Evolutionary conservation across 2,888 invertebrate species (phyloP), one percentile per base, ranked within the genome.

Genomic region (Chaetoderma sp.): DNA sequence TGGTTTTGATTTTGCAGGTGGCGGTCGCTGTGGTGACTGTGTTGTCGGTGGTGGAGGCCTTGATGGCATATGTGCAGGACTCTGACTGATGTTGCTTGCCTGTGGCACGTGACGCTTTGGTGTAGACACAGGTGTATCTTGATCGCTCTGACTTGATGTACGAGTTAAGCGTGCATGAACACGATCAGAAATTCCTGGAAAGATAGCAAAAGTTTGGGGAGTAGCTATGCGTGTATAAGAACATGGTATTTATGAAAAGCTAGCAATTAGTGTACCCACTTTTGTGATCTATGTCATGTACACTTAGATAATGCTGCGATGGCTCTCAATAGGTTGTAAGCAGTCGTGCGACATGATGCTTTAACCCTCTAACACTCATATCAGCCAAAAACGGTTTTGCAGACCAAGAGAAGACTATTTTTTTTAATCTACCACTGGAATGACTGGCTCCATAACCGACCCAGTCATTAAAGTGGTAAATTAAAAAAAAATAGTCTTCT

Each of bases 101-200:
- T 36, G 25, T 42, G 44, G 36, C 36, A 36, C 50, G 39, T 44
- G 60, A 33, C 4, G 27, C 4, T 33, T 62, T 52, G 42, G 33
- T 33, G 59, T 25, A 36, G 23, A 27, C 32, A 64, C 67, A 18
- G 65, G 65, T 23, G 68, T 60, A 6, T 68, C 61, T 16, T 74
- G 78, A 0, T 75, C 74, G 63, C 78, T 74, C 63, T 74, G 72
- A 68, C 79, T 78, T 6, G 80, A 74, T 25, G 78, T 74, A 57
- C 78, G 59, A 18, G 70, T 72, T 47, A 81, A 68, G 25, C 76
- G 71, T 18, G 72, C 70, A 68, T 72, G 75, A 2, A 77, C 81
- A 61, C 76, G 67, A 18, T 82, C 78, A 28, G 82, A 81, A 18
- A 81, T 77, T 59, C 81, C 82, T 82, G 68, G 3, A 18, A 54